Base-by-base conservation (phyloP, 1,140 invertebrate species). In the Idris sp. region DNA sequence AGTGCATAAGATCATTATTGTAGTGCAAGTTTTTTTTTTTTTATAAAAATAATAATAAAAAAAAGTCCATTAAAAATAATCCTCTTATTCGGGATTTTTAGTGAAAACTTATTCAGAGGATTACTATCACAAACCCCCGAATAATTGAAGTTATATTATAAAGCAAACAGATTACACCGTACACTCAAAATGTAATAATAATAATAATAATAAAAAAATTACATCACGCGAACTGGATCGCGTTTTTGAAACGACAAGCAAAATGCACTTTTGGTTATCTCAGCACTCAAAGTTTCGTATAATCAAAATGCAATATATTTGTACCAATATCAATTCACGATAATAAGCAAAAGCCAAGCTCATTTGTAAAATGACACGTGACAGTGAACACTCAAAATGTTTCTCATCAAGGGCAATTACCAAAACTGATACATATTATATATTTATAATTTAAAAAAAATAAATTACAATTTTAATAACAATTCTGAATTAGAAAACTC, bases 221-320 rank as follows among this genome's bases (percentile, higher is more conserved):
- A 58, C n/a, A n/a, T n/a, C n/a, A 51, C 38, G 36, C 35, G 11
- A 61, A 54, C 48, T 36, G 67, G 48, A 61, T 54, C 67, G 49
- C n/a, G n/a, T n/a, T 40, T 49, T 49, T 31, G 14, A 25, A 14
- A 14, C 9, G 38, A 33, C 33, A 26, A 16, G 40, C 25, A 5
- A 67, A 67, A 38, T 65, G 48, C 61, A 65, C 61, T 68, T 16
- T 35, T n/a, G 14, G 43, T 33, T 58, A 58, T 58, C 53, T 49
- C 28, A 13, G 26, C 64, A 51, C 62, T 49, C 51, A 44, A 54
- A 46, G 11, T 15, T 16, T 11, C 41, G 48, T 43, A 64, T 44
- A 36, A 40, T 41, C 59, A 28, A 33, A 43, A 44, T 10, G 10
- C 59, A 44, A 48, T 67, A 56, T 11, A 64, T 64, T 64, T 48